phyloP scores from a whole-genome alignment of 2,797 vertebrate genomes.

The Liparis tanakae region DNA sequence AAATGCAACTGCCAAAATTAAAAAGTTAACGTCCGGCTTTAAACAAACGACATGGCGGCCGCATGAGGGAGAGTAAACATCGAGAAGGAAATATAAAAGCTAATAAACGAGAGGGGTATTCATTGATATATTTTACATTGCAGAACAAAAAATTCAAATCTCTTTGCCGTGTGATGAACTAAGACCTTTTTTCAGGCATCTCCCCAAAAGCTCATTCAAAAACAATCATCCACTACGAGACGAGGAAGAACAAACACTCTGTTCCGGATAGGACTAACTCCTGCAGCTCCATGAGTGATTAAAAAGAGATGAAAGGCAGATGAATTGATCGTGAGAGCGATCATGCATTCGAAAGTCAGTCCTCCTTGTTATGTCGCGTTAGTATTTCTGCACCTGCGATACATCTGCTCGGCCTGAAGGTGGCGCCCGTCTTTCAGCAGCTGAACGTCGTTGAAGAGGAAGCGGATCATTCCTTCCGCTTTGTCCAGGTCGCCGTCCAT shows the following conservation, averaged over 20 bases:
- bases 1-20: no score
- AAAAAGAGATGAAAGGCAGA: not conserved
- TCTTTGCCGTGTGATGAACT: not conserved
- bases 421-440: constrained; percentile 93
- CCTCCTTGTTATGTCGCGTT: not conserved
- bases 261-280: not conserved
- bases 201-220: not conserved
- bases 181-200: not conserved
- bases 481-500: constrained; percentile 90
- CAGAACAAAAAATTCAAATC: not conserved
- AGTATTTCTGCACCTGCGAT: constrained; percentile 83
- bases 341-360: not conserved
- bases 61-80: no score
- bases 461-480: constrained; percentile 89
- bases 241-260: not conserved
- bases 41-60: no score
- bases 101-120: not conserved
- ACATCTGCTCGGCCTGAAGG: constrained; percentile 95
- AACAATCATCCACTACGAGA: not conserved
- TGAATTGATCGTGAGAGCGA: not conserved
- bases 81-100: not conserved
- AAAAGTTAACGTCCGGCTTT: no score
- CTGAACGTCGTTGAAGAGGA: constrained; percentile 92
- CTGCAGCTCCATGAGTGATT: not conserved
- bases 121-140: not conserved